phyloP scores from a whole-genome alignment of 2,888 invertebrate species.

The Gymnosoma rotundatum region DNA sequence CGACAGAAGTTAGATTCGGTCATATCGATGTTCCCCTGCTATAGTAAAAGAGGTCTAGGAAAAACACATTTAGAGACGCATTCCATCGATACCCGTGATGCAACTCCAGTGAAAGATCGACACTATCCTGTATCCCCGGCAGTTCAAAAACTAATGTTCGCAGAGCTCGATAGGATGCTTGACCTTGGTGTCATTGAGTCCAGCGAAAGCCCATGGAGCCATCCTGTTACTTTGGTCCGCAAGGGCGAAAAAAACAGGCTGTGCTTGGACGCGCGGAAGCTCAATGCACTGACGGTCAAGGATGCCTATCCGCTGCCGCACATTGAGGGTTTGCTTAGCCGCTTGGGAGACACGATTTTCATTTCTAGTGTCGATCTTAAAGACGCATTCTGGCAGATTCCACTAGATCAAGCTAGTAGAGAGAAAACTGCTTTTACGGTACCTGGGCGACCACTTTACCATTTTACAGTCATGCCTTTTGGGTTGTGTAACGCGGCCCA shows the following conservation, averaged over 20 bases:
- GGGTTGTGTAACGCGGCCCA: too few relatives aligned
- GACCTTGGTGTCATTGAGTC: background rate
- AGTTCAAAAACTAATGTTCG: background rate
- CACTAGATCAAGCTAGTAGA: background rate
- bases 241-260: too few relatives aligned
- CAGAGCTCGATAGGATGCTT: constrained; percentile 42
- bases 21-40: too few relatives aligned
- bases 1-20: too few relatives aligned
- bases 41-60: background rate
- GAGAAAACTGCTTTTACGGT: background rate
- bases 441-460: constrained; percentile 20
- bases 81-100: background rate
- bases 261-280: too few relatives aligned
- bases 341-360: constrained; percentile 21
- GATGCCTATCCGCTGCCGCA: background rate
- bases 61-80: background rate
- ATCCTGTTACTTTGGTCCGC: constrained; percentile 38
- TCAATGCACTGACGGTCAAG: too few relatives aligned
- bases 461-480: background rate
- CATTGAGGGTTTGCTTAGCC: constrained; percentile 26
- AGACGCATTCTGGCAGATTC: constrained; percentile 45
- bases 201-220: constrained; percentile 31
- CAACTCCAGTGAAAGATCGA: background rate
- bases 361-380: constrained; percentile 34
- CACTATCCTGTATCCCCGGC: constrained; percentile 1